These are phyloP conservation scores for Morpho achilles DNA, from an alignment of 2,888 invertebrate genomes.

Conservation along the genomic window DNA sequence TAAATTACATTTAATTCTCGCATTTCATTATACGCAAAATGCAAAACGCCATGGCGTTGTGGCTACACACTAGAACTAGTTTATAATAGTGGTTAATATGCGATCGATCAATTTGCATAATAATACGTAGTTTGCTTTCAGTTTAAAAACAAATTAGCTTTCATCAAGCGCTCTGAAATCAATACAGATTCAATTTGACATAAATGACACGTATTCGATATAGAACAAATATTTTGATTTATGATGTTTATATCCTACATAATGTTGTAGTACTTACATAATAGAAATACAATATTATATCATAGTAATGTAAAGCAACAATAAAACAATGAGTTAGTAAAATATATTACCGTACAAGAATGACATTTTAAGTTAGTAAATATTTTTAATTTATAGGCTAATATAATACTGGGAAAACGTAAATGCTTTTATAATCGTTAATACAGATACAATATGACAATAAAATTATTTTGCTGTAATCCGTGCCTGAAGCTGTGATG, in stretches of 20 bases:
- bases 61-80: conserved; percentile 18
- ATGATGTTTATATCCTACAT: background rate
- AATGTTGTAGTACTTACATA: too few species aligned
- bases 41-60: conserved; percentile 20
- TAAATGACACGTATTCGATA: background rate
- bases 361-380: too few species aligned
- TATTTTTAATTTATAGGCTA: too few species aligned
- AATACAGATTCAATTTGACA: conserved; percentile 20
- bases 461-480: too few species aligned
- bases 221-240: background rate
- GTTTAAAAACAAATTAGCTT: conserved; percentile 68
- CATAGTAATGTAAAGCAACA: too few species aligned
- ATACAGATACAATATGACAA: too few species aligned
- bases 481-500: too few species aligned
- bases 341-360: too few species aligned
- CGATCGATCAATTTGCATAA: conserved; percentile 71
- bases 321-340: too few species aligned
- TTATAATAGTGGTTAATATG: conserved; percentile 59
- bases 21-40: conserved; percentile 17
- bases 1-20: conserved; percentile 19
- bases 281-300: too few species aligned
- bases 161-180: conserved; percentile 44
- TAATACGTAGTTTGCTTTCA: conserved; percentile 63
- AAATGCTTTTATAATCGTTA: too few species aligned
- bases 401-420: too few species aligned